Conservation (phyloP, 1,140 invertebrate genomes). For the Pseudomyrmex flavicornis region DNA sequence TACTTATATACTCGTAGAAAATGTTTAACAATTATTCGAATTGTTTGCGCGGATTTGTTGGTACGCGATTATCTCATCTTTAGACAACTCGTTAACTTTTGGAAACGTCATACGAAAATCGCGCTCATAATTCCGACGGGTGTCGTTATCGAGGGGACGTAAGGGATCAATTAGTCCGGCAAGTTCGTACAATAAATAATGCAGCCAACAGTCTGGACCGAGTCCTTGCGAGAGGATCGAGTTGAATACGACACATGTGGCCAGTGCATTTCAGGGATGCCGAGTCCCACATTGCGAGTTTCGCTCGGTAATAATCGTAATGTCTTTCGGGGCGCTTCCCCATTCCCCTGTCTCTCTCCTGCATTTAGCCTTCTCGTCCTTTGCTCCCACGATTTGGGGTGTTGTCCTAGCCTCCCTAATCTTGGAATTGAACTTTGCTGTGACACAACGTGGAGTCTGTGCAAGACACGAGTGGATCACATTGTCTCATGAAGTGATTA, state of each 20-base stretch:
- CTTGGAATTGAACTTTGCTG: conserved; percentile 80
- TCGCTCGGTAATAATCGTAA: conserved; percentile 84
- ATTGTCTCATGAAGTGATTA: conserved; percentile 19
- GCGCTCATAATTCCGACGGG: conserved; percentile 53
- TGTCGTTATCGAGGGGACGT: conserved; percentile 60
- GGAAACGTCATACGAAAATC: conserved; percentile 37
- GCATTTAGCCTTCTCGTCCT: conserved; percentile 63
- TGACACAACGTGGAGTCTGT: conserved; percentile 71
- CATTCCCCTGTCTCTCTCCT: conserved; percentile 62
- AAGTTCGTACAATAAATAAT: conserved; percentile 82
- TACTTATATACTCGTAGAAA: neutral
- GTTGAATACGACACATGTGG: conserved; percentile 79
- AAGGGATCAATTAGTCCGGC: conserved; percentile 80
- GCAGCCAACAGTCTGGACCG: conserved; percentile 81
- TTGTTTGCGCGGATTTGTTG: conserved; percentile 12
- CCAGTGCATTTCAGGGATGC: conserved; percentile 73
- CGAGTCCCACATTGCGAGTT: conserved; percentile 76
- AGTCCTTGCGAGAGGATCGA: conserved; percentile 81
- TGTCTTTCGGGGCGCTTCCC: conserved; percentile 81
- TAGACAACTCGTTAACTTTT: conserved; percentile 18
- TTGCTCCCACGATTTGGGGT: conserved; percentile 51
- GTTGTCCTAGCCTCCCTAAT: conserved; percentile 61
- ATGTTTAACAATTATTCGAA: conserved; percentile 1
- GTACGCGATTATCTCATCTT: conserved; percentile 22
- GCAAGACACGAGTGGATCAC: conserved; percentile 55